Percentiles rank a stretch among this genome's conserved stretches.
Conservation (phyloP, 2,113 vertebrate species). For the Poecilia latipinna region DNA sequence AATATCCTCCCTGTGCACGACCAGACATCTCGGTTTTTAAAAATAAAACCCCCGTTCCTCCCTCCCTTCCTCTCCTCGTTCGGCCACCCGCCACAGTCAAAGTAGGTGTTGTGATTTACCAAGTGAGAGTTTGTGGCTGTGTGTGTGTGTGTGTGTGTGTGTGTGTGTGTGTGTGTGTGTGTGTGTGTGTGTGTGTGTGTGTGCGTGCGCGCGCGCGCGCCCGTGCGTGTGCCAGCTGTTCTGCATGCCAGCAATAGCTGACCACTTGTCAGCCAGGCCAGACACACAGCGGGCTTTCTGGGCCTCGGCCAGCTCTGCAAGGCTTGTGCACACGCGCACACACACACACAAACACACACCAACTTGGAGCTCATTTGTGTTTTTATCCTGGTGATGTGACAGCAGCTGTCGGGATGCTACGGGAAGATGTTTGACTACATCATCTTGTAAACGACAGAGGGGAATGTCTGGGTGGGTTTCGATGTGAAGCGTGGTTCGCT, state of each 20-base stretch:
- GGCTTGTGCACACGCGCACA: slow-evolving; percentile 16
- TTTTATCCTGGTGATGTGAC: slow-evolving; percentile 57
- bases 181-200: slow-evolving; percentile 26
- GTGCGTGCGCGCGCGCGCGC: slow-evolving; percentile 23
- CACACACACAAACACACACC: slow-evolving; percentile 22
- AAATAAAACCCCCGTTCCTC: slow-evolving; percentile 27
- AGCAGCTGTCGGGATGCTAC: slow-evolving; percentile 33
- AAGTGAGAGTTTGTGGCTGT: slow-evolving; percentile 37
- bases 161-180: slow-evolving; percentile 16
- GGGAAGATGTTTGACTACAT: slow-evolving; percentile 57
- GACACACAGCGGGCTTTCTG: slow-evolving; percentile 57
- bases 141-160: slow-evolving; percentile 21
- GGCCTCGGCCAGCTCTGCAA: slow-evolving; percentile 11
- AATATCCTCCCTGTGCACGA: slow-evolving; percentile 36
- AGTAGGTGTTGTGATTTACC: slow-evolving; percentile 50
- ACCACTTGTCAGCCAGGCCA: slow-evolving; percentile 62
- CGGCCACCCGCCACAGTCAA: slow-evolving; percentile 37
- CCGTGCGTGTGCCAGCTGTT: slow-evolving; percentile 59
- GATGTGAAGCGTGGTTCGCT: slow-evolving; percentile 60
- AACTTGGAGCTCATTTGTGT: slow-evolving; percentile 33
- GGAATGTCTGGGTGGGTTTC: slow-evolving; percentile 40
- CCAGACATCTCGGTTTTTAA: slow-evolving; percentile 37
- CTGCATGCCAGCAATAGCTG: slow-evolving; percentile 62
- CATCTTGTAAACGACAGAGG: slow-evolving; percentile 27
- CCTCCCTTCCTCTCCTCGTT: slow-evolving; percentile 11